Evolutionary conservation across 2,113 vertebrate genomes (phyloP), one percentile per base, ranked within the genome.

Genomic region (Prinia subflava): DNA sequence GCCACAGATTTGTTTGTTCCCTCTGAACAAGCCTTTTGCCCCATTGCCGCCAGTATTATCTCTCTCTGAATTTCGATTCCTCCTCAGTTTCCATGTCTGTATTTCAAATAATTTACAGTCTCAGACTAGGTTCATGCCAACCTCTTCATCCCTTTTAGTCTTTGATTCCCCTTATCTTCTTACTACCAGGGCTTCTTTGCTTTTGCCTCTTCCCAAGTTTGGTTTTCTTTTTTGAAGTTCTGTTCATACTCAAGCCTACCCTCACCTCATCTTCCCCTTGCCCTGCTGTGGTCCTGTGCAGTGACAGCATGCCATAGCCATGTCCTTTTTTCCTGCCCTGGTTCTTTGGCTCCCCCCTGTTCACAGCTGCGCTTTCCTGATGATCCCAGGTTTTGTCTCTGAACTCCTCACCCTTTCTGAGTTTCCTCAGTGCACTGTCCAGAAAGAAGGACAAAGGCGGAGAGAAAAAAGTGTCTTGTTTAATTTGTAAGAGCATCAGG

Each of bases 11-110:
- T 80, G 23, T 53, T 83, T 22, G 2, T 77, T 87, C 3, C 23
- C 28, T 70, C 31, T 65, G 70, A 49, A 24, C 13, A 20, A 41
- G 15, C 18, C 9, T 70, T 81, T 49, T 78, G 15, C 10, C n/a
- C 15, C 4, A 4, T 57, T 85, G 30, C 41, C 21, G n/a, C 12
- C 5, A 20, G 4, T 79, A 13, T 39, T 67, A 11, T 19, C 15
- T 46, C 11, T 63, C 5, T 42, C 24, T 74, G 47, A 7, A 12
- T 42, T 71, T 63, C 0, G 0, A 13, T 70, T 88, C 17, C 5
- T 53, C 15, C 16, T 70, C 44, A 18, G 39, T 89, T 89, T 80
- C 25, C 9, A 1, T 70, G 22, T 83, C 30, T 67, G 15, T 76
- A 53, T 75, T 94, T 35, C 15, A 37, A 8, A 59, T 44, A 49